Evolutionary conservation across 1,140 invertebrate genomes (phyloP), one percentile per base, ranked within the genome.

Genomic region (Lasioglossum baleicum): DNA sequence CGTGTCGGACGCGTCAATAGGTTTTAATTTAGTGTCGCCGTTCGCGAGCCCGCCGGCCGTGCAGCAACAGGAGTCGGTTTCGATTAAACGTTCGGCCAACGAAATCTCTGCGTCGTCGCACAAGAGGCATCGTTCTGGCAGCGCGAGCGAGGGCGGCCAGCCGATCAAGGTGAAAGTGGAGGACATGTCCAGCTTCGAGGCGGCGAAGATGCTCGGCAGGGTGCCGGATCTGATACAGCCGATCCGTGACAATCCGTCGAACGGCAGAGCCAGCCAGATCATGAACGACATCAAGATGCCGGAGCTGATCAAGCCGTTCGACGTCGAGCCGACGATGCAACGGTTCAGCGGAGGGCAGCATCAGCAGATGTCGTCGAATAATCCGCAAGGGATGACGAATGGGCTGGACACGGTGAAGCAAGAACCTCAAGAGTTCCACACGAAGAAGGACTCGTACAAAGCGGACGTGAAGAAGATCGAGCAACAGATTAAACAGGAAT

Each of bases 141-240:
- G 90, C 60, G 91, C 89, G 60, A 90, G 90, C 7, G 93, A 94
- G 83, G 70, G 89, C 13, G 87, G 91, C 22, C 91, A 91, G 7
- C 85, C 91, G 2, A 81, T 92, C 35, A 92, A 93, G 93, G 91
- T 82, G 7, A 89, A 85, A 42, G 66, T 75, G 2, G 86, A 89
- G 5, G 89, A 90, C 71, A 80, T 68, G 58, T 71, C 85, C 40
- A 87, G 76, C 67, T 82, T 90, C 67, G 87, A 89, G 40, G 68
- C 85, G 13, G 86, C 88, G 68, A 90, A 88, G 63, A 90, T 88
- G 80, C 70, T 87, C 0, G 83, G 85, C 44, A 84, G 86, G 60
- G 81, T 88, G 13, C 90, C 88, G 20, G 88, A 88, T 11, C 44
- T 89, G 17, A 83, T 88, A 35, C 88, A 87, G 66, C 86, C 90